These are phyloP conservation scores for Jaculus jaculus DNA, from an alignment of 2,113 vertebrate species.

Conservation along the genomic window DNA sequence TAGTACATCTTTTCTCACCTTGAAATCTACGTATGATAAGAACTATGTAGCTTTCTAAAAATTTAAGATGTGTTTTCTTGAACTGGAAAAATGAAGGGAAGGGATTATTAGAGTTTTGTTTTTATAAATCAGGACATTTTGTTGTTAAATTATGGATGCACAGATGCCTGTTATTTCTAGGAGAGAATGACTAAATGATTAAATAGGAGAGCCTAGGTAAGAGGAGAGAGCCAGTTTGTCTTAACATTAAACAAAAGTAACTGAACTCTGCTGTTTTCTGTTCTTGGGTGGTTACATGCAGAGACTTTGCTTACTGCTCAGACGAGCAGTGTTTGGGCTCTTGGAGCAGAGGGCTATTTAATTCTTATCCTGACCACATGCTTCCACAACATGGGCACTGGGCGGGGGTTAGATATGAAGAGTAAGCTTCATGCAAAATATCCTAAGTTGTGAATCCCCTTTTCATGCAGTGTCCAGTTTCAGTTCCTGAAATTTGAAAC, in stretches of 20 bases:
- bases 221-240: not conserved
- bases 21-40: not conserved
- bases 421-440: not conserved
- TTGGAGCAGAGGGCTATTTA: not conserved
- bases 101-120: not conserved
- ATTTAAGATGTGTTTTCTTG: not conserved
- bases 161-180: too few species aligned
- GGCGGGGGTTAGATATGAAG: not conserved
- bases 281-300: not conserved
- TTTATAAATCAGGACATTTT: slow-evolving; percentile 4
- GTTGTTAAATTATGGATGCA: not conserved
- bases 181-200: too few species aligned
- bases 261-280: not conserved
- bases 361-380: not conserved
- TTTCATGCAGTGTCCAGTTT: not conserved
- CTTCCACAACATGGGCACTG: not conserved
- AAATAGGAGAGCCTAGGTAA: not conserved
- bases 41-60: not conserved
- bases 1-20: not conserved
- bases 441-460: not conserved
- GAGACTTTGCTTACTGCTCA: not conserved
- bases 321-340: not conserved
- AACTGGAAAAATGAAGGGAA: not conserved
- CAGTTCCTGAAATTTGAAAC: not conserved
- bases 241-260: not conserved